Evolutionary conservation across 2,113 vertebrate genomes (phyloP).

Genomic region (Ursus arctos): DNA sequence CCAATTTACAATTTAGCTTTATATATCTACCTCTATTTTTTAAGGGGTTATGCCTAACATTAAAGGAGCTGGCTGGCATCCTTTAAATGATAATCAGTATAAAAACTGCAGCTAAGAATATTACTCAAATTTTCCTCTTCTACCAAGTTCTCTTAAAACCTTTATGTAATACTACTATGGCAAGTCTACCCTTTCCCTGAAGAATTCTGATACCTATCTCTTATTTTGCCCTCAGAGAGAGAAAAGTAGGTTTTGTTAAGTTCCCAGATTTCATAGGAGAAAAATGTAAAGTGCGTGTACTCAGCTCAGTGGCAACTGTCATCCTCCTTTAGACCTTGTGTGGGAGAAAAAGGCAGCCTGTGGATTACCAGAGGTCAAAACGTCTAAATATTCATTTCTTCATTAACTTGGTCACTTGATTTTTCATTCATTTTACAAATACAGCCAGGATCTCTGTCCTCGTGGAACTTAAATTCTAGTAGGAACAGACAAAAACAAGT

Average conservation of each 20-base stretch:
- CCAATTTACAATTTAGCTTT: constrained; percentile 21
- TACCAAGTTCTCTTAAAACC: constrained; percentile 1
- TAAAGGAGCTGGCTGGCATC: constrained; percentile 24
- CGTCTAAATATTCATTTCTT: not conserved
- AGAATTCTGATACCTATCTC: constrained; percentile 30
- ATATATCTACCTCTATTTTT: constrained; percentile 39
- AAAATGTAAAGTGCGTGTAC: not conserved
- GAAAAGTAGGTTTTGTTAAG: not conserved
- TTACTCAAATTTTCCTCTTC: constrained; percentile 49
- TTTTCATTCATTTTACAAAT: constrained; percentile 46
- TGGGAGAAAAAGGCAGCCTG: not conserved
- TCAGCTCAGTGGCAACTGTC: constrained; percentile 12
- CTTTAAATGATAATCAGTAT: constrained; percentile 57
- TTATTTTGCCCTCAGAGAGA: not conserved
- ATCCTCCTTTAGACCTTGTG: not conserved
- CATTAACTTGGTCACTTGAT: constrained; percentile 13
- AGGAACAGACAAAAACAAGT: constrained; percentile 23
- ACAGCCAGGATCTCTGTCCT: not conserved
- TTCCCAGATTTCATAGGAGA: constrained; percentile 60
- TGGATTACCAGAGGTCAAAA: constrained; percentile 13
- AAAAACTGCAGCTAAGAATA: constrained; percentile 38
- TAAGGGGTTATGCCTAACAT: constrained; percentile 17
- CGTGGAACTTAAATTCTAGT: not conserved
- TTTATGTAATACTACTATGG: not conserved
- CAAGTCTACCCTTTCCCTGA: constrained; percentile 15